A percentile compares a stretch with the other conserved stretches of the same genome.
Conservation (phyloP, 2,888 invertebrate species). For the Pinctada fucata region DNA sequence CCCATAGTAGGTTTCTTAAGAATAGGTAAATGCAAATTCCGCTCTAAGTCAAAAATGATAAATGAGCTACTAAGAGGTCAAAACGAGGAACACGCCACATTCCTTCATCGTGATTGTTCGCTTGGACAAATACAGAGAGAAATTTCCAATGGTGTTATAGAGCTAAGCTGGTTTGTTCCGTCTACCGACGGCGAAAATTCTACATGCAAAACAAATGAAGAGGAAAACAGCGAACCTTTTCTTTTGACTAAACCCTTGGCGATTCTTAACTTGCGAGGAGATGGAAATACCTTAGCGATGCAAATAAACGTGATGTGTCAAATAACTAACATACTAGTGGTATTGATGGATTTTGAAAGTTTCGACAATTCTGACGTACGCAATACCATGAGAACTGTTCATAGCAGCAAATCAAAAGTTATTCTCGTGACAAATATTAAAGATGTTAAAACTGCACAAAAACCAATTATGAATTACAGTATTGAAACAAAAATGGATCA, state of each 20-base stretch:
- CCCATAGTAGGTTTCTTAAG: background rate
- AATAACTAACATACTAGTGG: background rate
- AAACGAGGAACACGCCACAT: conserved; percentile 7
- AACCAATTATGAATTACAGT: too few species aligned
- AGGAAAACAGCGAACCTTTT: background rate
- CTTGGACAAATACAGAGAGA: background rate
- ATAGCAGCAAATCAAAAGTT: background rate
- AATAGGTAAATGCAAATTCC: background rate
- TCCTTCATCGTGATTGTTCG: conserved; percentile 2
- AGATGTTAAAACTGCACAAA: too few species aligned
- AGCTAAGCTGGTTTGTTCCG: background rate
- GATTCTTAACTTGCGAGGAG: background rate
- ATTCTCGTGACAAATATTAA: background rate
- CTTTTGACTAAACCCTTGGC: background rate
- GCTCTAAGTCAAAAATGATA: background rate
- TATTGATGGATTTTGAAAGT: background rate
- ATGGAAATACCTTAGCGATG: background rate
- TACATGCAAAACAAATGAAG: too few species aligned
- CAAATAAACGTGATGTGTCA: background rate
- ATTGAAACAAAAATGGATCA: too few species aligned
- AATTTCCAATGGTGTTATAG: background rate
- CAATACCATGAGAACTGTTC: too few species aligned
- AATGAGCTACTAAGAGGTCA: background rate
- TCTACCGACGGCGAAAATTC: background rate
- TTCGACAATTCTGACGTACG: too few species aligned